Base-by-base conservation (phyloP, 1,140 invertebrate genomes). In the Aphidius gifuensis region DNA sequence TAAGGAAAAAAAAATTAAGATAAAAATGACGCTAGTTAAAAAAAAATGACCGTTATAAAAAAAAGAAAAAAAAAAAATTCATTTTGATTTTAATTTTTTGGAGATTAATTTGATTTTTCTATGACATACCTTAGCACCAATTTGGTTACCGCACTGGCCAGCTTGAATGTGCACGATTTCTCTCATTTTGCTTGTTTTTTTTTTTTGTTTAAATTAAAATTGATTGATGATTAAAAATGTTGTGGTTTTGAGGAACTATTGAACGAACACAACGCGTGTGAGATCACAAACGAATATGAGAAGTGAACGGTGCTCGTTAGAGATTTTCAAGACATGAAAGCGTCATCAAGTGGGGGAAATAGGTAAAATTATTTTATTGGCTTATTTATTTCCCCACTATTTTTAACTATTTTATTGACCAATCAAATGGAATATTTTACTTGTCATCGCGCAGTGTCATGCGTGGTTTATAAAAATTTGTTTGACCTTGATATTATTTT, bases 101-200 rank as follows among this genome's bases (percentile, higher is more conserved):
- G 1, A 16, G 16, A 16, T 16, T 16, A 39, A 9, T 40, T 9
- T 38, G 39, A 48, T 50, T 39, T 1, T 58, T 51, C 40, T 38
- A 11, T n/a, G 1, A 5, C 83, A 82, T 81, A 92, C 91, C 87
- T 93, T 94, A 60, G 91, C 88, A 69, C 92, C 92, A 70, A 94
- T 93, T 80, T 94, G 92, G 80, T 94, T 94, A 55, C 92, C 92
- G 77, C 92, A 94, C 74, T 94, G 92, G 58, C 92, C 92, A 60
- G 88, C 90, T 80, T 94, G 92, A 48, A 94, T 83, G 75, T 93
- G 92, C 58, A 94, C 90, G 67, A 94, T 94, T 87, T 94, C 92
- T 79, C 92, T 87, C 92, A 94, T 94, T 78, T 84, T 87, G 39
- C 23, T 61, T 65, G 64, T 53, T 59, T 40, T 66, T 44, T 47